Percentiles rank a stretch among this genome's conserved stretches.
These are phyloP conservation scores for Trachymyrmex septentrionalis DNA, from an alignment of 1,140 invertebrate genomes.

Conservation along the genomic window DNA sequence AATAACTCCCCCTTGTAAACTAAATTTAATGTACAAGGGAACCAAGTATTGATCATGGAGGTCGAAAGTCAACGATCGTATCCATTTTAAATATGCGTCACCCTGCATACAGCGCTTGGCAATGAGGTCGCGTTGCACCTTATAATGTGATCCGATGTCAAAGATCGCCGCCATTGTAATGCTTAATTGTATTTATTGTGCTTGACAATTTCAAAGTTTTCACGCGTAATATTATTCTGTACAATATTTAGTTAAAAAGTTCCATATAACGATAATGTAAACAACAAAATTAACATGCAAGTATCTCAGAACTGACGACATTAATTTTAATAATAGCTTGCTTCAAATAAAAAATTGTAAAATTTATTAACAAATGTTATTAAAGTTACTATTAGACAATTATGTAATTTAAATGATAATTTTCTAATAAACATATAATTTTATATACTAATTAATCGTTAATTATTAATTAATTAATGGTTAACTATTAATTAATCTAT, in stretches of 20 bases:
- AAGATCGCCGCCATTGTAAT: constrained; percentile 45
- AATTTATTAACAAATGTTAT: background rate
- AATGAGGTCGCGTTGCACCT: constrained; percentile 50
- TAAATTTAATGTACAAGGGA: constrained; percentile 72
- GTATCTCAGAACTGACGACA: background rate
- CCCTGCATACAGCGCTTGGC: constrained; percentile 19
- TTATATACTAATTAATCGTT: background rate
- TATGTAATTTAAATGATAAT: background rate
- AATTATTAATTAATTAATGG: no score
- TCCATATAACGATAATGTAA: background rate
- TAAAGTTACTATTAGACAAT: background rate
- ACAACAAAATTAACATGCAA: background rate
- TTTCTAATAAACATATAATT: background rate
- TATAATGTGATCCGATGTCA: constrained; percentile 55
- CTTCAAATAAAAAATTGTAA: background rate
- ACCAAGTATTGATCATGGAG: constrained; percentile 67
- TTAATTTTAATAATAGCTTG: constrained; percentile 17
- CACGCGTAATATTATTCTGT: constrained; percentile 31
- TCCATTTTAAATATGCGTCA: constrained; percentile 67
- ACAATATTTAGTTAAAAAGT: constrained; percentile 4
- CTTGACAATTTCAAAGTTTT: constrained; percentile 29
- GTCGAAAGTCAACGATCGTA: constrained; percentile 71
- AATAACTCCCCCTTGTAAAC: constrained; percentile 72
- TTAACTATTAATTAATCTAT: background rate
- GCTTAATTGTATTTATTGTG: constrained; percentile 36